Evolutionary conservation across 2,113 vertebrate genomes (phyloP).

Genomic region (Calypte anna): DNA sequence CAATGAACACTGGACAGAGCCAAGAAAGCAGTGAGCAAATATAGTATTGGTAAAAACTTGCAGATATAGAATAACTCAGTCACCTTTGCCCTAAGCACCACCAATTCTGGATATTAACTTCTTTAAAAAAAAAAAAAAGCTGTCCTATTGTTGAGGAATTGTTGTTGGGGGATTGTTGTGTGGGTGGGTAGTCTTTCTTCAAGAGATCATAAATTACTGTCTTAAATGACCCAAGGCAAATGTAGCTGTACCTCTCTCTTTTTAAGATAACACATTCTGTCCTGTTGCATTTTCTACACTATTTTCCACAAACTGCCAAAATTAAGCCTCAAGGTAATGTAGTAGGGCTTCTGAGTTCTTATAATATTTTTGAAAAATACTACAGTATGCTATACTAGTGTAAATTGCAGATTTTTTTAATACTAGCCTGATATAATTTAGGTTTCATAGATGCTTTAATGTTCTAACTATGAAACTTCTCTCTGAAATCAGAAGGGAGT

Average conservation of each 20-base stretch:
- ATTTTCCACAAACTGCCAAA: not conserved
- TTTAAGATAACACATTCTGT: not conserved
- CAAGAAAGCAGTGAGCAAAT: not conserved
- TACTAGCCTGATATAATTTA: not conserved
- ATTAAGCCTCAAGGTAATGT: not conserved
- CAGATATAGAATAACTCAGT: not conserved
- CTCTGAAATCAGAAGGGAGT: not conserved
- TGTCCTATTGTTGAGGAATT: not conserved
- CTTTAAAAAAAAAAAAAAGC: not conserved
- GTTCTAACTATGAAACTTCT: not conserved
- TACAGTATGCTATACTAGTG: not conserved
- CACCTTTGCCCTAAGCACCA: not conserved
- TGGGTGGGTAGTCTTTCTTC: not conserved
- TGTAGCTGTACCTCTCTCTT: not conserved
- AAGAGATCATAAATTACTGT: not conserved
- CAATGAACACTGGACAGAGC: not conserved
- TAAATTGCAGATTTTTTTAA: not conserved
- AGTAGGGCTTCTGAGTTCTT: not conserved
- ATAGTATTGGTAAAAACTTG: not conserved
- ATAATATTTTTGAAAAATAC: not conserved
- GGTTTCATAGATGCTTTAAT: not conserved
- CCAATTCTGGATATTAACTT: not conserved
- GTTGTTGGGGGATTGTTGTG: not conserved
- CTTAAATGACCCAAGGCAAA: not conserved
- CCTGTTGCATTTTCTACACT: not conserved